Base-by-base conservation (phyloP, 1,140 invertebrate genomes). In the Musca vetustissima region DNA sequence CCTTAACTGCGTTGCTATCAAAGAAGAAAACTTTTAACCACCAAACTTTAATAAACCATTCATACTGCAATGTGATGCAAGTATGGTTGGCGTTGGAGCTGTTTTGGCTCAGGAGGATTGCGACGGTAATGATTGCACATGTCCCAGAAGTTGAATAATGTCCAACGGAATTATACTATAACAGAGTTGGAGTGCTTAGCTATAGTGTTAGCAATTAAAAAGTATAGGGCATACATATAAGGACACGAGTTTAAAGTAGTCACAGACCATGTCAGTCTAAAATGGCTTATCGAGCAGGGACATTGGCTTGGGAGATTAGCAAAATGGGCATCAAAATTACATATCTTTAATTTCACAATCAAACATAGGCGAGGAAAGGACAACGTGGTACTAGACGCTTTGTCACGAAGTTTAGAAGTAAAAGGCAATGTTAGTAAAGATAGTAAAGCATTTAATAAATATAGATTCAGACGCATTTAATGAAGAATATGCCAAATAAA, bases 341-440 rank as follows among this genome's bases (percentile, higher is more conserved):
- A 68, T 17, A 14, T 22, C 1, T 68, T 43, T 25, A 55, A 36
- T 3, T 68, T 59, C 32, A 17, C 13, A 14, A 57, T 68, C 4
- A 15, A 19, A 21, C 68, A 69, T 66, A 17, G 64, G 7, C 65
- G 66, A 28, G 69, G 61, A 3, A 57, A 19, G 8, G 15, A 66
- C 25, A 55, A 66, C 25, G n/a, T 70, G 49, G n/a, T 70, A 14
- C 19, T 24, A n/a, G 24, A 67, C 49, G 48, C 49, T 17, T 13
- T 32, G 15, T 67, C 49, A n/a, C 22, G 25, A 4, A 52, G 8
- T 52, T 52, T 19, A 19, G 49, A 52, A 52, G n/a, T n/a, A n/a
- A n/a, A n/a, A n/a, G n/a, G n/a, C n/a, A n/a, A n/a, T n/a, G n/a
- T n/a, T n/a, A n/a, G n/a, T n/a, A n/a, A n/a, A n/a, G n/a, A n/a